Evolutionary conservation across 2,888 invertebrate genomes (phyloP), one percentile per base, ranked within the genome.

Genomic region (Andricus curvator): DNA sequence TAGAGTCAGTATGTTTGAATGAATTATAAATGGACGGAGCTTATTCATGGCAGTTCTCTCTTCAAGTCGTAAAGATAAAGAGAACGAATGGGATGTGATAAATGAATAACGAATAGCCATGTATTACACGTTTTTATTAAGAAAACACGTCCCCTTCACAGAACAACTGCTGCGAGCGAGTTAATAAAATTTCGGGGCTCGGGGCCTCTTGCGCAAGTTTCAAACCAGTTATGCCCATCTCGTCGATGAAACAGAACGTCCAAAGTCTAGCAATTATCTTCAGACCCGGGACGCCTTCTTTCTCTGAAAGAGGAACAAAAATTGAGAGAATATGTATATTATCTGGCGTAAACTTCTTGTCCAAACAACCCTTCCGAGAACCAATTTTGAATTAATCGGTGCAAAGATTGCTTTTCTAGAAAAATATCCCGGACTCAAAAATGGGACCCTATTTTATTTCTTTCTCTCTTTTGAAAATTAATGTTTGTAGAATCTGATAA

Each of bases 241-340:
- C 56, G 15, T 60, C 74, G 74, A 74, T 74, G 74, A 74, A 74
- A 74, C 74, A 56, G 74, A 74, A 74, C n/a, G 51, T 56, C 33
- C 74, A 74, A 51, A 56, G 74, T 74, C 74, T 74, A 74, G 56
- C 33, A 74, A 74, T 74, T 74, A 74, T 74, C 74, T 56, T 51
- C 74, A 74, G 56, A 37, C 33, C 74, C 56, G 33, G 51, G 74
- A 74, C 74, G 74, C 74, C 74, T 74, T 74, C 74, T 74, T 74
- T 74, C 56, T 29, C 11, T 51, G 33, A 56, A 33, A 74, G 56
- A 56, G 6, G n/a, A 74, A 60, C 33, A 56, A 74, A 74, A 74
- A 74, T 33, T 74, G 56, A 33, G 20, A 60, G 74, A 74, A 74
- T 74, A 74, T 74, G 56, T 74, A 74, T 74, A 74, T 74, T 74